Evolutionary conservation across 53 echinoderm and acorn worm genomes (phyloP), one percentile per base, ranked within the genome.

Genomic region (Crossaster papposus): DNA sequence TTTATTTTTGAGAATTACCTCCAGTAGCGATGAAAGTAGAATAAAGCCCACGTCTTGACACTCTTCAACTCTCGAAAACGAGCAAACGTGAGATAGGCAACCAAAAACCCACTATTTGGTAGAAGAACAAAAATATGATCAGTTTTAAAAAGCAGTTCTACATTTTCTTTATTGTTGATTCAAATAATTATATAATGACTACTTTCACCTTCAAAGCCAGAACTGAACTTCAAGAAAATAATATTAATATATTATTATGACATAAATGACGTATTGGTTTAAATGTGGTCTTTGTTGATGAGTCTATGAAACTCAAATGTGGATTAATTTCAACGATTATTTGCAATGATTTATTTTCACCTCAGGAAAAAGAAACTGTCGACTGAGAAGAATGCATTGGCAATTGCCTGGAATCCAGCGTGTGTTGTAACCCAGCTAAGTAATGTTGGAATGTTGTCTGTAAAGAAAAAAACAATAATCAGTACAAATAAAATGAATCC

Each of bases 301-400:
- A n/a, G n/a, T n/a, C n/a, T n/a, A n/a, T n/a, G n/a, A 37, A 38
- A 38, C 0, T 35, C 34, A 35, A 31, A 76, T 44, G 9, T 17
- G 36, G 29, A 22, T 36, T 34, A 13, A 38, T 8, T 1, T 9
- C 22, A 89, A 18, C 9, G 44, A 44, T n/a, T n/a, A n/a, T n/a
- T n/a, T n/a, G n/a, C n/a, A 14, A 64, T 15, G 64, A 3, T 14
- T 64, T 22, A 18, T 77, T 22, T 74, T 90, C 90, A 96, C 99
- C 99, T 96, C 9, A 99, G 37, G 53, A 99, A 89, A 79, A 99
- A 99, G 89, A 99, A 99, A 12, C 91, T 81, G 72, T 99, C 99
- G 36, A 99, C 99, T 13, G 99, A 87, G 50, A 89, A 93, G 76
- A 85, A 92, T 15, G 94, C 96, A 84, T 95, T 99, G 10, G 65